Evolutionary conservation across 2,888 invertebrate genomes (phyloP).

Genomic region (Mantis religiosa): DNA sequence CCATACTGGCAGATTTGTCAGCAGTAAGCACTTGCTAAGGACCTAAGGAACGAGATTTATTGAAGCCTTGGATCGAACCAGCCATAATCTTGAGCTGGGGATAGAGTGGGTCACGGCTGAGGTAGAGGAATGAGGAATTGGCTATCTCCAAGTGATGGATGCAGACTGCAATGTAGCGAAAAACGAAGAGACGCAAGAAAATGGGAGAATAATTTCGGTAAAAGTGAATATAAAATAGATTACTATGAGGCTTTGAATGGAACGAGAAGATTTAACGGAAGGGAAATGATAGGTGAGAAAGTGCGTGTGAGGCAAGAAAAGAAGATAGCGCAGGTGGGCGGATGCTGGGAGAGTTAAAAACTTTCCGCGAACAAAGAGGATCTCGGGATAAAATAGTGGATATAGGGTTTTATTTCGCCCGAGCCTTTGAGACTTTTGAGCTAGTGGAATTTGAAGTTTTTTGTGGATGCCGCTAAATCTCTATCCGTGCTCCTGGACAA

Average conservation of each 20-base stretch:
- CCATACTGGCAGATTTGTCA: neutral
- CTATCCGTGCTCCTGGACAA: neutral
- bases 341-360: neutral
- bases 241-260: neutral
- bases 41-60: neutral
- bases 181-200: neutral
- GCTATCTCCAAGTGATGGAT: neutral
- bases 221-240: constrained; percentile 5
- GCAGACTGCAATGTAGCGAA: neutral
- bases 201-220: neutral
- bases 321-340: neutral
- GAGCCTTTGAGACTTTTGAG: neutral
- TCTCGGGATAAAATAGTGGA: constrained; percentile 1
- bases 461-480: neutral
- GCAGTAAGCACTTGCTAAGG: neutral
- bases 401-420: neutral
- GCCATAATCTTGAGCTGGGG: neutral
- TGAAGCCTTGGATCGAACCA: neutral
- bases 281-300: neutral
- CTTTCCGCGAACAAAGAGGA: neutral
- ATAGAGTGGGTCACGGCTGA: neutral
- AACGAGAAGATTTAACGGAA: neutral
- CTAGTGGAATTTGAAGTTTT: neutral
- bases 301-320: neutral
- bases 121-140: neutral